phyloP scores from a whole-genome alignment of 2,888 invertebrate genomes.

The Torymus tubicola region DNA sequence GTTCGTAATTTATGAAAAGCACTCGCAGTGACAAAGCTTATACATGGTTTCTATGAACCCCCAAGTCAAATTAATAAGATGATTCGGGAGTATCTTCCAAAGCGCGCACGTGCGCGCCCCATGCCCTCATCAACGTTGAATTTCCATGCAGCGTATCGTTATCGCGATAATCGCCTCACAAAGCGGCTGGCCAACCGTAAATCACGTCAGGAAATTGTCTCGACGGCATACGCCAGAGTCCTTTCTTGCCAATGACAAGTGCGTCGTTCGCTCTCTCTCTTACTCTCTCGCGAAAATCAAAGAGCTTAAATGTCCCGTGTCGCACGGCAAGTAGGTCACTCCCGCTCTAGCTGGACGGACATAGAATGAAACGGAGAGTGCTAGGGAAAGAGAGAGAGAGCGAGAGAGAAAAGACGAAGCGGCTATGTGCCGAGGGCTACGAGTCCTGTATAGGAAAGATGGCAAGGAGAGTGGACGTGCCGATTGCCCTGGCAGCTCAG shows the following conservation, averaged over 20 bases:
- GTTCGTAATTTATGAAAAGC: too few relatives aligned
- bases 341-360: background rate
- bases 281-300: constrained; percentile 29
- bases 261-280: background rate
- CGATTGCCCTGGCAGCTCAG: constrained; percentile 15
- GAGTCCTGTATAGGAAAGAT: too few relatives aligned
- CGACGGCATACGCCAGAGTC: background rate
- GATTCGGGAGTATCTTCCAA: too few relatives aligned
- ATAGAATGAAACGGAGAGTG: background rate
- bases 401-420: background rate
- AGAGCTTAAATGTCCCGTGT: constrained; percentile 20
- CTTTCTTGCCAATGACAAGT: constrained; percentile 42
- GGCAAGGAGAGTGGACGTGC: constrained; percentile 19
- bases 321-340: constrained; percentile 36
- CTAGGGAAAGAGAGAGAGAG: background rate
- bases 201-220: constrained; percentile 47
- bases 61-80: too few relatives aligned
- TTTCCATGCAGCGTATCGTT: too few relatives aligned
- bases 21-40: too few relatives aligned
- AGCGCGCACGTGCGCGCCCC: too few relatives aligned
- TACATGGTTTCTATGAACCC: too few relatives aligned
- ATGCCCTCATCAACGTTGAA: too few relatives aligned
- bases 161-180: background rate
- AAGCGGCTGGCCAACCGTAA: constrained; percentile 28
- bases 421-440: too few relatives aligned